Evolutionary conservation across 2,888 invertebrate genomes (phyloP), one percentile per base, ranked within the genome.

Genomic region (Dilophus febrilis): DNA sequence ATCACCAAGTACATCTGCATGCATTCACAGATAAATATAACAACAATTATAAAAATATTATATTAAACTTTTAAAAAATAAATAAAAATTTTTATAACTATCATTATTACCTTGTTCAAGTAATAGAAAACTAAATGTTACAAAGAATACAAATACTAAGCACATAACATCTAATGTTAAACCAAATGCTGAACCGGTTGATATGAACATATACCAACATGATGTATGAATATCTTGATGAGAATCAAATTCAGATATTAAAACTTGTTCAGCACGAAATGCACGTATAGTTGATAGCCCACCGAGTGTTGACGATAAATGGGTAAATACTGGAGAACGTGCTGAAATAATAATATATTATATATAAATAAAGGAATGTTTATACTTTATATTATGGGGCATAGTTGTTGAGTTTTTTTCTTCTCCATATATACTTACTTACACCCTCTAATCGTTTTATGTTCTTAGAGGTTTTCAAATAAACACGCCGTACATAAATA

Each of bases 291-390:
- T 83, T 1, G 77, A 65, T 14, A 86, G 68, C 2, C 86, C 86
- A 48, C 71, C 72, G 2, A 86, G 62, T 0, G 81, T 75, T 13
- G 81, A 75, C 37, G 77, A 75, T 17, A 86, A 66, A 61, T 83
- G 79, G 1, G 81, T 74, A 51, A 81, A 86, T 1, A 86, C 77
- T 1, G 86, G 86, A 51, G 83, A 83, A 46, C 80, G 72, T 14
- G 77, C 83, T 83, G 58, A 13, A 53, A 46, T 22, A 6, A 22
- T 22, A 22, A 22, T 22, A 22, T 22, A n/a, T n/a, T n/a, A n/a
- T n/a, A n/a, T n/a, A n/a, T n/a, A n/a, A n/a, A n/a, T n/a, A n/a
- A n/a, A 22, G 22, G 4, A 22, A 22, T 22, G 22, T 6, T 22
- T 6, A 22, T 22, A n/a, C n/a, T n/a, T n/a, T n/a, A n/a, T n/a